phyloP scores from a whole-genome alignment of 2,888 invertebrate genomes.

The Horisme vitalbata region DNA sequence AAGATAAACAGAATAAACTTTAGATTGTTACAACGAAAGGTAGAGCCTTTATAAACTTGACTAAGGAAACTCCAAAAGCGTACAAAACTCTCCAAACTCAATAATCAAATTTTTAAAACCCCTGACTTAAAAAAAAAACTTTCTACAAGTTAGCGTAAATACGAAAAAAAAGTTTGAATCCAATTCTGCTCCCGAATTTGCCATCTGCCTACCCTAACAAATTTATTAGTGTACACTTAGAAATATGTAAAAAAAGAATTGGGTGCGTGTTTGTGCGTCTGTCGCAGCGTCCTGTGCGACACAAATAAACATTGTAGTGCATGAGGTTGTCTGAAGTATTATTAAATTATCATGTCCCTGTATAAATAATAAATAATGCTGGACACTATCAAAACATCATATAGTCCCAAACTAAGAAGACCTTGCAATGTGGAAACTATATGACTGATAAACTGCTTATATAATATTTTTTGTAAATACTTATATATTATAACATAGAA shows the following conservation, averaged over 20 bases:
- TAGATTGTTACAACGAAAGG: too few relatives aligned
- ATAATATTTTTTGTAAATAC: too few relatives aligned
- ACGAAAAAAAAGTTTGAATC: constrained; percentile 13
- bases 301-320: constrained; percentile 14
- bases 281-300: constrained; percentile 10
- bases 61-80: neutral
- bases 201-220: constrained; percentile 16
- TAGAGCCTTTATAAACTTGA: neutral
- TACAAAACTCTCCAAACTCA: neutral
- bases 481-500: too few relatives aligned
- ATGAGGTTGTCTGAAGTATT: constrained; percentile 1
- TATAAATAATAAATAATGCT: too few relatives aligned
- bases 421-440: too few relatives aligned
- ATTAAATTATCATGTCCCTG: too few relatives aligned
- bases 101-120: constrained; percentile 11
- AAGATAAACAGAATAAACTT: too few relatives aligned
- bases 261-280: constrained; percentile 5
- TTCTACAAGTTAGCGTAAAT: constrained; percentile 4
- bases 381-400: too few relatives aligned
- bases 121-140: neutral
- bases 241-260: constrained; percentile 6
- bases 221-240: constrained; percentile 15
- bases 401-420: too few relatives aligned
- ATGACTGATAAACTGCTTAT: too few relatives aligned
- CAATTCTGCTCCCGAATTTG: constrained; percentile 1